Conservation (phyloP, 1,140 invertebrate genomes). For the Rhyacophila brunnea region DNA sequence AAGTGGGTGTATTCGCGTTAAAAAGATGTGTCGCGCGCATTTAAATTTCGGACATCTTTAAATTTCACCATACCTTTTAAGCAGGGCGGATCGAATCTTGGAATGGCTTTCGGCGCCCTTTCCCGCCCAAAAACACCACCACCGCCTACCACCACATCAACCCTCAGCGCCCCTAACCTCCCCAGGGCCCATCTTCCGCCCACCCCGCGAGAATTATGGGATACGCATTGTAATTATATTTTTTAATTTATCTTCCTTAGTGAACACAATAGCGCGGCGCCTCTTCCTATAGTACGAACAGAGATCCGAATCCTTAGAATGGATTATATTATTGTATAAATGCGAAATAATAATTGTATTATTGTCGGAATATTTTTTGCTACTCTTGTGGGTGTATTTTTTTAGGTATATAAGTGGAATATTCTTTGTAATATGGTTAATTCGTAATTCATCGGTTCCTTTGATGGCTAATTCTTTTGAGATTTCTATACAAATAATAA, state of each 20-base stretch:
- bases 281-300: constrained; percentile 23
- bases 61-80: constrained; percentile 23
- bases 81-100: constrained; percentile 17
- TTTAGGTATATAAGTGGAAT: too few relatives aligned
- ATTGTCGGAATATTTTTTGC: too few relatives aligned
- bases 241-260: constrained; percentile 61
- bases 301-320: constrained; percentile 3
- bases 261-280: constrained; percentile 46
- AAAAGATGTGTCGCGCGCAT: not conserved
- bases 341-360: too few relatives aligned
- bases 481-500: not conserved
- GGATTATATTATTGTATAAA: too few relatives aligned
- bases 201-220: constrained; percentile 55
- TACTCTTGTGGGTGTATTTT: too few relatives aligned
- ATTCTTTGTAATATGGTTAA: too few relatives aligned
- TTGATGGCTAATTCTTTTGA: not conserved
- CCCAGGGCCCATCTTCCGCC: constrained; percentile 4
- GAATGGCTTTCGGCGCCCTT: constrained; percentile 4
- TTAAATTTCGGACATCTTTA: constrained; percentile 10
- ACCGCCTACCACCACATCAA: constrained; percentile 13
- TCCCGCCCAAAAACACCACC: constrained; percentile 18
- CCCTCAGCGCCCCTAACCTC: constrained; percentile 32
- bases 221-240: constrained; percentile 60
- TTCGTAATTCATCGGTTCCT: too few relatives aligned
- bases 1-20: too few relatives aligned